Base-by-base conservation (phyloP, 2,888 invertebrate species). In the Nymphalis polychloros region DNA sequence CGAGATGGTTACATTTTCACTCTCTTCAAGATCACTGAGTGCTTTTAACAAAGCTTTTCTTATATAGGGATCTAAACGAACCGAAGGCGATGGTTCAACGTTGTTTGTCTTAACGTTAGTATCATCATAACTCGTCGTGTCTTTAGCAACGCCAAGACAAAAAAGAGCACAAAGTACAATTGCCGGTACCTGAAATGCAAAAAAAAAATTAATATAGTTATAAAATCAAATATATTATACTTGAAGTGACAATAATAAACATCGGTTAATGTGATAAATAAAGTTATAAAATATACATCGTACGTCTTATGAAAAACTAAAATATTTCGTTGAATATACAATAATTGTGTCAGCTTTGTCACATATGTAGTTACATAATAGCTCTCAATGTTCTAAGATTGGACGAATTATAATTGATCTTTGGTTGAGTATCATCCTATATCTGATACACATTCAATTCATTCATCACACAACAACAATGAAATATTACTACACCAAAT, bases 11-110 rank as follows among this genome's bases (percentile, higher is more conserved):
- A 81, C 69, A 62, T 80, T 83, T 23, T 83, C 86, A 72, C 94
- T 95, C 73, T 94, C 94, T 85, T 97, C 96, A 61, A 97, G 88
- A 78, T 96, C 96, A 63, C 94, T 95, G 6, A 97, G 91, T 16
- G 97, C 97, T 86, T 95, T 95, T 7, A 97, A 88, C 53, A 97
- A 87, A 0, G 97, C 97, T 84, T 95, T 94, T 19, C 97, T 93
- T 47, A 97, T 94, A 72, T 95, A 95, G 57, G 95, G 95, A 83
- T 97, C 96, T 66, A 97, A 85, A 69, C 95, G 94, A 1, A 94
- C 92, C 1, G 95, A 94, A 3, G 94, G 85, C 65, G 90, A 90
- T 6, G 88, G 71, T 61, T 92, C 92, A 52, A 93, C 84, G 27
- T 82, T 89, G 73, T 93, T 93, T 23, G 84, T 78, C 70, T 86